Base-by-base conservation (phyloP, 2,888 invertebrate genomes). In the Synergus japonicus region DNA sequence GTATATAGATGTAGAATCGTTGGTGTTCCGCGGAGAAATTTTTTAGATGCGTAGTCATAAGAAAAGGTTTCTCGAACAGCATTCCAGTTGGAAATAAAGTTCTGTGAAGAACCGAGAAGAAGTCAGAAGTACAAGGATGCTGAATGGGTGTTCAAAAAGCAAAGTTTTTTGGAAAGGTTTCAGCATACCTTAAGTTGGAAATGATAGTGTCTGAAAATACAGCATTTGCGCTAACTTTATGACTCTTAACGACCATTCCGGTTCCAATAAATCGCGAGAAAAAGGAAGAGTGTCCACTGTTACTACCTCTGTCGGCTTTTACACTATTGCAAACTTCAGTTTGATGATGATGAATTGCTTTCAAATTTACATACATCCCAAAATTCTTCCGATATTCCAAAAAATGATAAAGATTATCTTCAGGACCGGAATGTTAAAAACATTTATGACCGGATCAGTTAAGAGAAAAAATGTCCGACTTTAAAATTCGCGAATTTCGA, bases 171-270 rank as follows among this genome's bases (percentile, higher is more conserved):
- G 12, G 1, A 63, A 29, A 29, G 18, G 63, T 29, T 63, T 29
- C 63, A 63, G 13, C 63, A 63, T 58, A 58, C 58, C 18, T 58
- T 15, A 49, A 49, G 46, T 15, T 49, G 46, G 15, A 58, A 58
- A 58, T 63, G 13, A 13, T 63, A 63, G 12, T 29, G 63, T 29
- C 63, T 63, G 29, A 13, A 60, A 63, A 63, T 63, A 13, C 63
- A 63, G 18, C 29, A 63, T 63, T 63, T 63, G 29, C 63, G 4
- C 29, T 63, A 29, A 63, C 29, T 63, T 63, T 63, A 63, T 63
- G 29, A 29, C 63, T 5, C 63, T 10, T 12, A 63, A 63, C 63
- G 63, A 63, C 13, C 29, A 63, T 63, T 63, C 63, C 29, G 5
- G 29, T 29, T 2, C 63, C 63, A 22, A 63, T 63, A 63, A 63